Evolutionary conservation across 1,140 invertebrate genomes (phyloP), one percentile per base, ranked within the genome.

Genomic region (Psilanteris sp.): DNA sequence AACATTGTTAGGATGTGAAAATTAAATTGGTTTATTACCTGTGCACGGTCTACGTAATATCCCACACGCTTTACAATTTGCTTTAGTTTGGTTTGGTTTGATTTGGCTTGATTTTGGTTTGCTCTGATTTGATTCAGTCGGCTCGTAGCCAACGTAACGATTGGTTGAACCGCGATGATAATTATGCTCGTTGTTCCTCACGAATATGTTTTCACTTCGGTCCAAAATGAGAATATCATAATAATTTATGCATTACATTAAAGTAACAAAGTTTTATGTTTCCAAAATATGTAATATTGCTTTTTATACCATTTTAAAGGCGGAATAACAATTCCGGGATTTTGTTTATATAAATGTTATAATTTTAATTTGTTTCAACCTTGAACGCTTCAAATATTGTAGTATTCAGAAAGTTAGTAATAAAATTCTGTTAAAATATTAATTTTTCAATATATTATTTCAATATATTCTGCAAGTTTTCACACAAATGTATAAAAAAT

Each of bases 51-150:
- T 44, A 46, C 24, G 13, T 16, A 31, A 11, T 41, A 61, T 50
- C 39, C 34, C 41, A 27, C 59, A 46, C 36, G 59, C 50, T 61
- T 55, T 50, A 62, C 74, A 72, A 77, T 77, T 72, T 72, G 67
- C 62, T 67, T 59, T 41, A 66, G 72, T 77, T 67, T 67, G 54
- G 74, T 82, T 83, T 80, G 81, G 74, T 82, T 83, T 80, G 81
- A 82, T 74, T 78, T 68, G 52, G 74, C 62, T 83, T 80, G 75
- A 81, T 81, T 84, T 79, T 29, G 77, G 79, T 81, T 80, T 61
- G 67, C 75, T 71, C 77, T 80, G 81, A 83, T 84, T 80, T 72
- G 67, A 83, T 77, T 75, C 59, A 59, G 59, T 71, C 68, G 57
- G 72, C 50, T 68, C 55, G 67, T 70, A 81, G 64, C 39, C 55